Evolutionary conservation across 2,797 vertebrate species (phyloP).

Genomic region (Eulemur albifrons): DNA sequence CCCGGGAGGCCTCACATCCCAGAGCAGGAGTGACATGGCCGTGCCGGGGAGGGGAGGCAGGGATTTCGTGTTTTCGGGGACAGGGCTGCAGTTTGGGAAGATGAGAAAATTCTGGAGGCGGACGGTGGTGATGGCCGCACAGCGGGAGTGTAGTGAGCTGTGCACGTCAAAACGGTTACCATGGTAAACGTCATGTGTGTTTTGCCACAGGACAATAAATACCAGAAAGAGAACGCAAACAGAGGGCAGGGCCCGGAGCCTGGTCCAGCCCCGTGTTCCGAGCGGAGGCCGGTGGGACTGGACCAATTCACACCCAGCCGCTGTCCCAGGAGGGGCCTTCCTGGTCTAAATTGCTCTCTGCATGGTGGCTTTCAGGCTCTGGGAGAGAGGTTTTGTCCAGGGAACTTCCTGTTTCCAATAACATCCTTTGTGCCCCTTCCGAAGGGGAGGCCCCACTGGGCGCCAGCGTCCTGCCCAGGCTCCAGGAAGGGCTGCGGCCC

Average conservation of each 20-base stretch:
- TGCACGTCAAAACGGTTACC: too few relatives aligned
- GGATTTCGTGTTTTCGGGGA: too few relatives aligned
- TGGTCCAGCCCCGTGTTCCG: not conserved
- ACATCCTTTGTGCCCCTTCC: not conserved
- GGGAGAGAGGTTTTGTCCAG: not conserved
- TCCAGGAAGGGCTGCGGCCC: not conserved
- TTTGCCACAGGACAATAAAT: not conserved
- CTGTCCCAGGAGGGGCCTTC: not conserved
- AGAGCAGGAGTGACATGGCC: not conserved
- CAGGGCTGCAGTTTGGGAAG: too few relatives aligned
- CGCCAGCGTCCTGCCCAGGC: not conserved
- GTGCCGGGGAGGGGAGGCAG: accelerated
- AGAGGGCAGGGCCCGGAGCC: not conserved
- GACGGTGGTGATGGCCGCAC: accelerated
- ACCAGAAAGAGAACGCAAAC: not conserved
- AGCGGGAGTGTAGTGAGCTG: too few relatives aligned
- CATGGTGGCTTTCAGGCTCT: not conserved
- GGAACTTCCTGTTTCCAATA: conserved; percentile 27
- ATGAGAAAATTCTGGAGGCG: not conserved
- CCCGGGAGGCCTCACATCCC: accelerated
- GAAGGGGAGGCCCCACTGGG: not conserved
- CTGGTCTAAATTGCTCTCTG: conserved; percentile 27
- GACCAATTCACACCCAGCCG: not conserved
- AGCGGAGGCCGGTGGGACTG: not conserved
- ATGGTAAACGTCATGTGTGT: accelerated